Evolutionary conservation across 1,140 invertebrate species (phyloP).

Genomic region (Leptonema lineaticorne): DNA sequence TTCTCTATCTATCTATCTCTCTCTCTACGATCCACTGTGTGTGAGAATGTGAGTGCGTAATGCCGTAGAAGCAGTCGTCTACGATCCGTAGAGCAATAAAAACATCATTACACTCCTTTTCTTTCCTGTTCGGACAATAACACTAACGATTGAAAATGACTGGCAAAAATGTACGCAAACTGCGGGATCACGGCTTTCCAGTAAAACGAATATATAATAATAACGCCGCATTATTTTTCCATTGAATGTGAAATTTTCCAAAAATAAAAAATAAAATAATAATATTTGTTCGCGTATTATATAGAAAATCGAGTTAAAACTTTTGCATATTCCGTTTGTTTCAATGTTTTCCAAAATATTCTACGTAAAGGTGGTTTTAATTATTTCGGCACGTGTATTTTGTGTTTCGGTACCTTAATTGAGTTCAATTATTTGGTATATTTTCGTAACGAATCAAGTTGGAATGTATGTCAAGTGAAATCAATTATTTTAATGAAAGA

Average conservation of each 20-base stretch:
- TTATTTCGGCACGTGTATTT: too few relatives aligned
- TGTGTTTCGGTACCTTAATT: too few relatives aligned
- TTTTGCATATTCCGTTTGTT: too few relatives aligned
- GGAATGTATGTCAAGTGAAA: too few relatives aligned
- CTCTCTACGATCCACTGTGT: not conserved
- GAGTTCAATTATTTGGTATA: too few relatives aligned
- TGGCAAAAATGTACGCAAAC: not conserved
- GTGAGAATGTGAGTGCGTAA: not conserved
- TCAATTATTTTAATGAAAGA: too few relatives aligned
- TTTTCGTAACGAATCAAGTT: too few relatives aligned
- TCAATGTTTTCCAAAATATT: too few relatives aligned
- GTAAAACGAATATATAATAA: not conserved
- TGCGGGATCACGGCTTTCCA: not conserved
- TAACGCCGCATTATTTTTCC: not conserved
- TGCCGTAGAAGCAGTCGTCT: conserved; percentile 7
- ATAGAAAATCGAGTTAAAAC: too few relatives aligned
- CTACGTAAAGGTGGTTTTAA: too few relatives aligned
- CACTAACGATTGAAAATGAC: conserved; percentile 30
- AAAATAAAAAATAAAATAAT: too few relatives aligned
- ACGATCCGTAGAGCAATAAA: conserved; percentile 35
- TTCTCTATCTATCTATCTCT: not conserved
- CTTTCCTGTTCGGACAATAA: conserved; percentile 26
- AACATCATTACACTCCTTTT: conserved; percentile 31
- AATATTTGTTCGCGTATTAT: too few relatives aligned
- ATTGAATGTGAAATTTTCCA: not conserved